Percentiles rank a stretch among this genome's conserved stretches.
Evolutionary conservation across 2,797 vertebrate species (phyloP).

Genomic region (Sparus aurata): DNA sequence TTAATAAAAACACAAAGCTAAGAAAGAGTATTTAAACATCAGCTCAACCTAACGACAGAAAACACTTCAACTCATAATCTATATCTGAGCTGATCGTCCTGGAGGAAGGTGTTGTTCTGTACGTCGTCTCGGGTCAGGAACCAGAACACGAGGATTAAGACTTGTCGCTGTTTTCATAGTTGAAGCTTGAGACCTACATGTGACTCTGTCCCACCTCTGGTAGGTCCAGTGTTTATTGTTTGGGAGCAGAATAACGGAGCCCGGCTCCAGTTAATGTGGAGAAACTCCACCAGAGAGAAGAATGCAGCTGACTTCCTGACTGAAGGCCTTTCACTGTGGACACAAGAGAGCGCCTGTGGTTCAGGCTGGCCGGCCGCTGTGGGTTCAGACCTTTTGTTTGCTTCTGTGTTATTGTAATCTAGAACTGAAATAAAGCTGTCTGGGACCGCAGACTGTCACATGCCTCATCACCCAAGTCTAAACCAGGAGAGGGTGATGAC

Average conservation of each 20-base stretch:
- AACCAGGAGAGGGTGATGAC: neutral
- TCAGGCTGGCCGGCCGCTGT: neutral
- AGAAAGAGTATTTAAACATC: too few relatives aligned
- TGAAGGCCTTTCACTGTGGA: neutral
- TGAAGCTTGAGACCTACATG: neutral
- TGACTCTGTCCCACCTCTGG: neutral
- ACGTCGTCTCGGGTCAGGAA: neutral
- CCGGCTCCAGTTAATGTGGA: neutral
- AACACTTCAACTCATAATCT: too few relatives aligned
- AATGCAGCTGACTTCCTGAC: slow-evolving; percentile 2
- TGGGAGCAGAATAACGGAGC: neutral
- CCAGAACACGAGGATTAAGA: neutral
- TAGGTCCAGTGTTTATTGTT: neutral
- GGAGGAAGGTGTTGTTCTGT: too few relatives aligned
- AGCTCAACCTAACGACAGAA: too few relatives aligned
- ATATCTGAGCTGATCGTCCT: too few relatives aligned
- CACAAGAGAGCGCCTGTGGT: neutral
- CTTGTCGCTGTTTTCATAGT: too few relatives aligned
- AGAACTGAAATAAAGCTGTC: neutral
- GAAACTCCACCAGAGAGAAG: neutral
- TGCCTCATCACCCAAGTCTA: neutral
- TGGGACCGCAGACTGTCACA: neutral
- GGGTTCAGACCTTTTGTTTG: slow-evolving; percentile 4
- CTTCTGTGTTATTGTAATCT: neutral
- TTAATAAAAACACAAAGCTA: too few relatives aligned